Conservation (phyloP, 2,888 invertebrate species). For the Lepidocyrtoides sp. region DNA sequence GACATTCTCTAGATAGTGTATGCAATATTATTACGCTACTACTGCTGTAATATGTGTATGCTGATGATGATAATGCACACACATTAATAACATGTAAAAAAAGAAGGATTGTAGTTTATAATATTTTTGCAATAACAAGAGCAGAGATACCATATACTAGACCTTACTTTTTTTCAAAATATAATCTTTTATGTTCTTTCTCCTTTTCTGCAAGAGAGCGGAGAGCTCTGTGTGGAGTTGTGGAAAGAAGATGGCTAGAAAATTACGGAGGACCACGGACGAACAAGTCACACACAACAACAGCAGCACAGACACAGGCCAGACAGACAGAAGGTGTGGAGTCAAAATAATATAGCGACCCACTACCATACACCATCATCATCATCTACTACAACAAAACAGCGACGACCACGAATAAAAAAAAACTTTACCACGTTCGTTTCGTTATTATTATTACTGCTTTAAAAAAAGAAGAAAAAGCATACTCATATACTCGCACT, state of each 20-base stretch:
- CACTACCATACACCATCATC: constrained; percentile 55
- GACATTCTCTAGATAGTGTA: neutral
- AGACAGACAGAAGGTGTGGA: constrained; percentile 84
- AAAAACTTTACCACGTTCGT: constrained; percentile 62
- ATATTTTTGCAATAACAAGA: constrained; percentile 46
- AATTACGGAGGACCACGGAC: constrained; percentile 74
- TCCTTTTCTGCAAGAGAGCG: constrained; percentile 6
- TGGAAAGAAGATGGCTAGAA: constrained; percentile 35
- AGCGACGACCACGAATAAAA: constrained; percentile 36
- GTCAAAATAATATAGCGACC: constrained; percentile 82
- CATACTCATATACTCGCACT: neutral
- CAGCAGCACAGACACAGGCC: constrained; percentile 83
- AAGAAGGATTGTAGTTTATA: constrained; percentile 17
- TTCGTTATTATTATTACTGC: neutral
- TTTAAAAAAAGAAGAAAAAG: constrained; percentile 3
- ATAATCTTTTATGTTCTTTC: constrained; percentile 31
- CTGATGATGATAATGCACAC: constrained; percentile 5
- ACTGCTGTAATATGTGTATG: neutral
- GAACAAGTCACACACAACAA: constrained; percentile 77
- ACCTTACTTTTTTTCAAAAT: constrained; percentile 35
- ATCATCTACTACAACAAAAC: constrained; percentile 14
- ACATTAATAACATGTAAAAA: neutral
- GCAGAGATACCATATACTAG: neutral
- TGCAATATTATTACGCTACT: constrained; percentile 26
- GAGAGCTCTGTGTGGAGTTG: neutral